Conservation (phyloP, 2,888 invertebrate genomes). For the Periphyllus acericola region DNA sequence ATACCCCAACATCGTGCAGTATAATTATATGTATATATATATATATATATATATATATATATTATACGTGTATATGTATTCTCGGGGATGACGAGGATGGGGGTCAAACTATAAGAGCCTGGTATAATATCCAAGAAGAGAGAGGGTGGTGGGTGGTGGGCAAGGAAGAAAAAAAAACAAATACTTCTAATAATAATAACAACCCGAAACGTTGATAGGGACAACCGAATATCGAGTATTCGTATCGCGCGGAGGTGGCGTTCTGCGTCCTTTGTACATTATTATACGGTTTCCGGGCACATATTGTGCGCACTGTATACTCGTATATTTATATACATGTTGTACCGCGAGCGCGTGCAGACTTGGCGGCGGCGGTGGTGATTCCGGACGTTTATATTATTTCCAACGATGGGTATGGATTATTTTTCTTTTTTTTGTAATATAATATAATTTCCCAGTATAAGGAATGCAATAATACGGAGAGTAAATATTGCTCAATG, state of each 20-base stretch:
- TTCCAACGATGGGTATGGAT: neutral
- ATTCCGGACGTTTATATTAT: neutral
- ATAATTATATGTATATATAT: no score
- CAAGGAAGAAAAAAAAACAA: neutral
- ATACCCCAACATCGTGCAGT: neutral
- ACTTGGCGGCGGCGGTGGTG: neutral
- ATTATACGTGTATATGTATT: neutral
- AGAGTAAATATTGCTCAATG: neutral
- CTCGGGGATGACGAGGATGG: neutral
- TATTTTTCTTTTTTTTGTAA: neutral
- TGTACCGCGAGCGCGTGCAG: neutral
- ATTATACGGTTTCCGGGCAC: neutral
- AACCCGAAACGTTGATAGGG: neutral
- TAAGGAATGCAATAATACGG: slow-evolving; percentile 2
- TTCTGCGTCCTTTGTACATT: neutral
- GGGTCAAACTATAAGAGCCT: neutral
- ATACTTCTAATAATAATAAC: neutral
- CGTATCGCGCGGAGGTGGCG: neutral
- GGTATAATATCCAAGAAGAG: neutral
- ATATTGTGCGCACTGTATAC: neutral
- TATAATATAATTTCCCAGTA: neutral
- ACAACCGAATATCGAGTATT: neutral
- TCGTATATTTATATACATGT: neutral
- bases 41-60: neutral
- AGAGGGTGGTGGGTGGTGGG: neutral